Evolutionary conservation across 2,888 invertebrate species (phyloP), one percentile per base, ranked within the genome.

Genomic region (Icerya purchasi): DNA sequence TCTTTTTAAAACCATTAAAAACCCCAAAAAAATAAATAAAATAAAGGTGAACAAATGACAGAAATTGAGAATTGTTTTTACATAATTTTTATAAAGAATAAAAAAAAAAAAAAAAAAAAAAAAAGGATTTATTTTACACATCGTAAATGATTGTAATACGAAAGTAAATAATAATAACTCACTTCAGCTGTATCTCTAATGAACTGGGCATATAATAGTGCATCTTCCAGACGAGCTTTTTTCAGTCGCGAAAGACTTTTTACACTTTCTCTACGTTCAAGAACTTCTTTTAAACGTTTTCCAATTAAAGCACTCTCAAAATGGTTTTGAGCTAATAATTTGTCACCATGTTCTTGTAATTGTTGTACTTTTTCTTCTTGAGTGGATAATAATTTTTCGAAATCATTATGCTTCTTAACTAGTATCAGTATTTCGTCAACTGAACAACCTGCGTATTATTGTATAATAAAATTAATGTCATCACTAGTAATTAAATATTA

Each of bases 351-450:
- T 61, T 83, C 84, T 70, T 86, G 83, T 54, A 93, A 72, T 0
- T 84, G 78, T 0, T 80, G 77, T 21, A 92, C 76, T 72, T 90
- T 89, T 70, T 93, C 93, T 65, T 92, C 91, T 75, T 90, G 83
- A 0, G 88, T 85, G 18, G 81, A 81, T 5, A 96, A 78, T 0
- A 94, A 74, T 68, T 91, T 91, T 70, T 92, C 92, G 70, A 97
- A 94, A 2, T 89, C 92, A 66, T 92, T 93, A 66, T 96, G 93
- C 69, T 91, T 91, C 74, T 90, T 91, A 23, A 89, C 79, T 68
- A 87, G 83, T 52, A 83, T 84, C 66, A 88, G 86, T 0, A 96
- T 92, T 69, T 90, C 89, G 68, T 94, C 92, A 0, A 87, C 86
- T 0, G 83, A 83, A 51, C 84, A 79, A 0, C 85, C 82, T 66